Percentiles rank a stretch among this genome's conserved stretches.
These are phyloP conservation scores for Idaea straminata DNA, from an alignment of 2,888 invertebrate species.

Conservation along the genomic window DNA sequence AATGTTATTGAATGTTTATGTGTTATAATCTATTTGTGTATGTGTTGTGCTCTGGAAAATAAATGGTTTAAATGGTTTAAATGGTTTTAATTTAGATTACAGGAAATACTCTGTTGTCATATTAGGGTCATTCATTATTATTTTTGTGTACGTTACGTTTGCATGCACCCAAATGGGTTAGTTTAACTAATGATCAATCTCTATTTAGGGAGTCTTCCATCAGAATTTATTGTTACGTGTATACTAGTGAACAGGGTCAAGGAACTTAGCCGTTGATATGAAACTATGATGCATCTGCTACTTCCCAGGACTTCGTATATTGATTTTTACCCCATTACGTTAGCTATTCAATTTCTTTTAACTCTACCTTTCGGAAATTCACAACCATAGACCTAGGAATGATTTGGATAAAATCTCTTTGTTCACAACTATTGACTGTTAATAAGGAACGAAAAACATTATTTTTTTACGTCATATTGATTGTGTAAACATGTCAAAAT, in stretches of 20 bases:
- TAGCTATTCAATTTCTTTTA: too few species aligned
- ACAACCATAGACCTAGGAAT: not conserved
- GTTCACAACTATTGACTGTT: not conserved
- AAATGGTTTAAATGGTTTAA: too few species aligned
- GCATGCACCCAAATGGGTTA: not conserved
- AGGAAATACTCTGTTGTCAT: slow-evolving; percentile 44
- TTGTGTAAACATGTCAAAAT: slow-evolving; percentile 33
- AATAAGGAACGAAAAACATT: not conserved
- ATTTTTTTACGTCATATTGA: slow-evolving; percentile 21
- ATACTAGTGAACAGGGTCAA: not conserved
- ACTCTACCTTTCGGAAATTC: not conserved
- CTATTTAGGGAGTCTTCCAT: not conserved
- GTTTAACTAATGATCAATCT: not conserved
- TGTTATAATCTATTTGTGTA: too few species aligned
- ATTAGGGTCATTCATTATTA: slow-evolving; percentile 19
- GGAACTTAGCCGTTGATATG: not conserved
- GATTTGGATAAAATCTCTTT: too few species aligned
- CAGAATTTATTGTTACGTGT: not conserved
- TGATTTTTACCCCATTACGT: too few species aligned
- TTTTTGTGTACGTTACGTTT: slow-evolving; percentile 5
- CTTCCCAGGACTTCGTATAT: too few species aligned
- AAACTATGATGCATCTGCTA: too few species aligned
- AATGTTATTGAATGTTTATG: too few species aligned
- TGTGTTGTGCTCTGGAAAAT: too few species aligned
- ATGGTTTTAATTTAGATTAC: slow-evolving; percentile 44